phyloP scores from a whole-genome alignment of 2,797 vertebrate genomes.

The Benthosema pterotum region DNA sequence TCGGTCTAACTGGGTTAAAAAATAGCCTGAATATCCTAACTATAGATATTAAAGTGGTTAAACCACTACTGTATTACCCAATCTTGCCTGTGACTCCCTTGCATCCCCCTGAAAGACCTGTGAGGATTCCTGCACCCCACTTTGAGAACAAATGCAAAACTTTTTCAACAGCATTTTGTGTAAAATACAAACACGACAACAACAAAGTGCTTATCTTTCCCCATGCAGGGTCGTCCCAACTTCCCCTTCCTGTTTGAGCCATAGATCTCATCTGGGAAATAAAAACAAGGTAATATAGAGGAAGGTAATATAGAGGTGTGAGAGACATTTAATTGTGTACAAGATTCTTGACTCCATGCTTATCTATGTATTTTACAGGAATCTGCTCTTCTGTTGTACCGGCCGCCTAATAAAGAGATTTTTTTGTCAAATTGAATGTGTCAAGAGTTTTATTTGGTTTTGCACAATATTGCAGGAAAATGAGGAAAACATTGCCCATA shows the following conservation, averaged over 20 bases:
- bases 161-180: no score
- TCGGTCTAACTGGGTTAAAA: no score
- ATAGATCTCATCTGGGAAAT: slow-evolving; percentile 46
- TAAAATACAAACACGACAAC: no score
- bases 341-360: background rate
- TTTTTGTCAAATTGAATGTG: slow-evolving; percentile 21
- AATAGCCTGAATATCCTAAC: no score
- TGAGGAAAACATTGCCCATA: no score
- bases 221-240: slow-evolving; percentile 65
- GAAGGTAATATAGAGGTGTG: no score
- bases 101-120: no score
- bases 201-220: slow-evolving; percentile 24
- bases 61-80: no score
- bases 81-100: no score
- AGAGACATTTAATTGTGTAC: background rate
- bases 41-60: no score
- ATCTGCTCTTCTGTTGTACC: slow-evolving; percentile 7
- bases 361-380: slow-evolving; percentile 23
- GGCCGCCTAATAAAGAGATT: slow-evolving; percentile 57
- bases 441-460: slow-evolving; percentile 37
- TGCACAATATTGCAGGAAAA: background rate
- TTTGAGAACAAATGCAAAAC: no score
- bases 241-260: slow-evolving; percentile 80
- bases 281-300: slow-evolving; percentile 15
- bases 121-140: no score